Evolutionary conservation across 2,797 vertebrate genomes (phyloP), one percentile per base, ranked within the genome.

Genomic region (Microctenopoma steveboyesi): DNA sequence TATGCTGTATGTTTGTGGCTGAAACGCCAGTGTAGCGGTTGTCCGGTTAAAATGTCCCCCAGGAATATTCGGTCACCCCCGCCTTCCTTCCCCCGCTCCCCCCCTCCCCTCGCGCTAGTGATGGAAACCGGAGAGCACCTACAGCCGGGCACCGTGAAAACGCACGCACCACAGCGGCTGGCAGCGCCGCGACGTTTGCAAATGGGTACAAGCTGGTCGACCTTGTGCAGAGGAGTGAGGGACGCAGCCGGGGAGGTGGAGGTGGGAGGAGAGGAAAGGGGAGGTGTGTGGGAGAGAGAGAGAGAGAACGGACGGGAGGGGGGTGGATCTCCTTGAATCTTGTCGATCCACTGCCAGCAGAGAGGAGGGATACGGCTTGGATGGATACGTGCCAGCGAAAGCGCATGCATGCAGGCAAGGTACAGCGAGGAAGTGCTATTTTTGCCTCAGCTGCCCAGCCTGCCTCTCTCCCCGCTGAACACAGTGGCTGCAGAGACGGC

Each of bases 181-280:
- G 76, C 82, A 78, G 53, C 83, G 58, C 64, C 72, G 83, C 82
- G 81, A 78, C 80, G 82, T 77, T 79, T 78, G 86, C 79, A 72
- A 84, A 72, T 72, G 79, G 75, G 77, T 64, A 81, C 85, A 84
- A 81, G 83, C 84, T 83, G 81, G 86, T 89, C 90, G 91, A 93
- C 92, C 91, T 93, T 93, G 90, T 92, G 86, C 67, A 75, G 75
- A 74, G 72, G 83, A 78, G 79, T 47, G 78, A 77, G 87, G 86
- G 86, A 87, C 80, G 77, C 81, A 85, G 70, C 69, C 65, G 67
- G 64, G 61, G 73, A 74, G 72, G 69, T 9, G 72, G 51, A 12
- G 64, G 50, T n/a, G 56, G 50, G 50, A 28, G 72, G 64, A 53
- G 67, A 40, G 9, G 33, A 25, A 49, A 43, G 39, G 52, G 5